Conservation (phyloP, 2,888 invertebrate genomes). For the Patella ulyssiponensis region DNA sequence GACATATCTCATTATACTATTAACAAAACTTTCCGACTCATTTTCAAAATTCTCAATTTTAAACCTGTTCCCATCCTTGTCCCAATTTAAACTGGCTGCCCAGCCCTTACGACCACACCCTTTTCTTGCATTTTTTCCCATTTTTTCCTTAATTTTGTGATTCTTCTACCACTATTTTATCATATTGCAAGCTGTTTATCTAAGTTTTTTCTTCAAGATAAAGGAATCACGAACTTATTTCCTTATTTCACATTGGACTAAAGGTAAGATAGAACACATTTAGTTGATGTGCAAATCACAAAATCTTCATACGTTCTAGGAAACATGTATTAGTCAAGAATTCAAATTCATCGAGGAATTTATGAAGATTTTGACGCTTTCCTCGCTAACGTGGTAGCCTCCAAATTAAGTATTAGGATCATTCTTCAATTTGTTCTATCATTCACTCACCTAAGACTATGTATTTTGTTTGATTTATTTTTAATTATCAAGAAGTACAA, state of each 20-base stretch:
- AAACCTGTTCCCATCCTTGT: constrained; percentile 14
- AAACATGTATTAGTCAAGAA: too few species aligned
- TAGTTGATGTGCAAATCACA: background rate
- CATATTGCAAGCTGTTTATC: background rate
- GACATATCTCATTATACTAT: background rate
- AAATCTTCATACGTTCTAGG: background rate
- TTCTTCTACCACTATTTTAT: background rate
- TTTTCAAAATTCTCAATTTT: background rate
- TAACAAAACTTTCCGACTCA: background rate
- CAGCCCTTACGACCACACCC: background rate
- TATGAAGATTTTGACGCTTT: background rate
- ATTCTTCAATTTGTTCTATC: background rate
- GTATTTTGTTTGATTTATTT: too few species aligned
- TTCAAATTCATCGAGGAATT: too few species aligned
- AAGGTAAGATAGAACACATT: background rate
- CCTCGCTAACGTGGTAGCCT: background rate
- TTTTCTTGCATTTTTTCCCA: background rate
- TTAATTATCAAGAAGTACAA: too few species aligned
- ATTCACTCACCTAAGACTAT: too few species aligned
- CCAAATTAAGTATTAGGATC: background rate
- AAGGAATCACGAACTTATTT: constrained; percentile 8
- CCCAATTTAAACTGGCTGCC: constrained; percentile 8
- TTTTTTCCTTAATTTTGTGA: background rate
- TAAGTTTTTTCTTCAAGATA: constrained; percentile 6
- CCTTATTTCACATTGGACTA: background rate